phyloP scores from a whole-genome alignment of 2,888 invertebrate genomes.

The Coelinius sp. region DNA sequence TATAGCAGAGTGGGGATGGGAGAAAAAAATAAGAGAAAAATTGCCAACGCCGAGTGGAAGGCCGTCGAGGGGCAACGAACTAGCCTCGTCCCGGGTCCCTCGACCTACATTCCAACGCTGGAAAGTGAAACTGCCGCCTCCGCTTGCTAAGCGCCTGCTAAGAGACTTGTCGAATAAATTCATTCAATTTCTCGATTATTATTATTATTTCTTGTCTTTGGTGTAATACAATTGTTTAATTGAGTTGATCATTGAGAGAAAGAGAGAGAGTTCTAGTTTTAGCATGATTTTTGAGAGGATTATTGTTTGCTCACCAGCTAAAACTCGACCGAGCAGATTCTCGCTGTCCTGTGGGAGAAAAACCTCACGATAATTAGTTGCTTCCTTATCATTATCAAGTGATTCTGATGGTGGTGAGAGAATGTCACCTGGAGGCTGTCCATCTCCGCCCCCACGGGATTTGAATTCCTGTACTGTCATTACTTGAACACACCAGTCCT shows the following conservation, averaged over 20 bases:
- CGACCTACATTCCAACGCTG: constrained; percentile 71
- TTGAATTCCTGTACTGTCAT: constrained; percentile 76
- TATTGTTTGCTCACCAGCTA: constrained; percentile 73
- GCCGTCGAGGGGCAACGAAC: constrained; percentile 76
- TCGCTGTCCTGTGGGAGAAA: constrained; percentile 70
- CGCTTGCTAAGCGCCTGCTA: constrained; percentile 52
- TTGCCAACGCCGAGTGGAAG: constrained; percentile 72
- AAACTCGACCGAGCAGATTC: constrained; percentile 74
- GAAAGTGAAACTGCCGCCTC: constrained; percentile 71
- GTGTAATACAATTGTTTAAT: too few relatives aligned
- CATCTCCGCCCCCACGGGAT: constrained; percentile 72
- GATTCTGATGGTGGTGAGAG: constrained; percentile 60
- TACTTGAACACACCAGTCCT: constrained; percentile 55
- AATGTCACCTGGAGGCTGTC: constrained; percentile 66
- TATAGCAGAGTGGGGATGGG: constrained; percentile 21
- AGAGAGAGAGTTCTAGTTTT: too few relatives aligned
- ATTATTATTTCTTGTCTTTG: too few relatives aligned
- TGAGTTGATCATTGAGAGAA: too few relatives aligned
- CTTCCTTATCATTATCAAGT: constrained; percentile 65
- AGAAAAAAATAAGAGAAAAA: constrained; percentile 36
- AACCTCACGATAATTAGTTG: constrained; percentile 52
- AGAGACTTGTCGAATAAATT: constrained; percentile 38
- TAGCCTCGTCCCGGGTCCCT: constrained; percentile 72
- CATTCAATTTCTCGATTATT: constrained; percentile 18
- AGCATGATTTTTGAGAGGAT: background rate